Evolutionary conservation across 2,888 invertebrate species (phyloP).

Genomic region (Xestoiulus laeticollis): DNA sequence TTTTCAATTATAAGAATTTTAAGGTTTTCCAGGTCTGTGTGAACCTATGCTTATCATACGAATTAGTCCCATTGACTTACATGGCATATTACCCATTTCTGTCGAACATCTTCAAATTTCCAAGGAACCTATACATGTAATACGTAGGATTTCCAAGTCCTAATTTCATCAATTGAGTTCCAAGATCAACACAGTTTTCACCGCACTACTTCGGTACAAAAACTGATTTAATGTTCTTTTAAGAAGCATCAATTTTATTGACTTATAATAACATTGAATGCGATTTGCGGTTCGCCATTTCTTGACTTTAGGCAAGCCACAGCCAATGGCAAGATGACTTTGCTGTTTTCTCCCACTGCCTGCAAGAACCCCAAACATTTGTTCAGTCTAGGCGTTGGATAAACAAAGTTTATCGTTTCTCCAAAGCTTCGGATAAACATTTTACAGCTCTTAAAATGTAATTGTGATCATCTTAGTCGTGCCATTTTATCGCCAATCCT

Average conservation of each 20-base stretch:
- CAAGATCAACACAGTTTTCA: neutral
- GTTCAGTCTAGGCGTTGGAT: slow-evolving; percentile 44
- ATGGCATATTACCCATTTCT: too few species aligned
- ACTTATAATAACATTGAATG: slow-evolving; percentile 15
- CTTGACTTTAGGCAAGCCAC: slow-evolving; percentile 22
- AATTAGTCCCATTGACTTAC: too few species aligned
- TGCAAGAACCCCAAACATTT: slow-evolving; percentile 34
- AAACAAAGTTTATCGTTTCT: slow-evolving; percentile 46
- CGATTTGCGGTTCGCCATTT: slow-evolving; percentile 22
- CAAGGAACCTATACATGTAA: neutral
- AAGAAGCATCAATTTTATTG: slow-evolving; percentile 29
- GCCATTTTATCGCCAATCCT: slow-evolving; percentile 44
- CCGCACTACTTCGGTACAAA: neutral
- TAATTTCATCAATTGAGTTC: neutral
- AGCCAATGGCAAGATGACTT: neutral
- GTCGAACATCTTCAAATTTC: neutral
- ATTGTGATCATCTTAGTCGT: slow-evolving; percentile 45
- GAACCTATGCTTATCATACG: too few species aligned
- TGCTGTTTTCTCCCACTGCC: neutral
- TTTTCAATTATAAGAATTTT: too few species aligned
- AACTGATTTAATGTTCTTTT: neutral
- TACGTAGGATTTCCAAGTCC: neutral
- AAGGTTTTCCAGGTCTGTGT: too few species aligned
- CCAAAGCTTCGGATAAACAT: slow-evolving; percentile 47
- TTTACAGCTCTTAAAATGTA: slow-evolving; percentile 49